Base-by-base conservation (phyloP, 2,888 invertebrate species). In the Ormia ochracea region DNA sequence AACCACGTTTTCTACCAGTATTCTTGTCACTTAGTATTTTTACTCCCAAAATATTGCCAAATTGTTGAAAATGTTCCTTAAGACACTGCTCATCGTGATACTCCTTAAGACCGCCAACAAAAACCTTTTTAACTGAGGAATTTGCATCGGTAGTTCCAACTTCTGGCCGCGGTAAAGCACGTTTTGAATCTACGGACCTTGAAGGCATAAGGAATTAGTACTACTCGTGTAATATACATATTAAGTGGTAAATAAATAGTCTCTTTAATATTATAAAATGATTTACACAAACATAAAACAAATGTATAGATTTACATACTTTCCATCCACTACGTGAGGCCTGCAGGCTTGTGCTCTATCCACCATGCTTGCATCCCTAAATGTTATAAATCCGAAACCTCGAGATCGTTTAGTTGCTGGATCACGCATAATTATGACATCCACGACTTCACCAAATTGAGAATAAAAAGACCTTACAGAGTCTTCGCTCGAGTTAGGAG, bases 311-410 rank as follows among this genome's bases (percentile, higher is more conserved):
- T 10, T 9, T 19, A 19, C 10, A 41, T 87, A 92, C 92, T 92
- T 92, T 82, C 85, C 85, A 76, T 88, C 88, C 68, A 88, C 84
- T 38, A 82, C 81, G 41, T 88, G 89, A 1, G 88, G 88, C 36
- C 87, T 84, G 0, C 86, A 83, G 12, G 79, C 72, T 69, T 89
- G 89, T 4, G 88, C 88, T 66, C 85, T 85, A 23, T 89, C 88
- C 6, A 88, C 87, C 59, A 87, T 82, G 6, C 77, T 78, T 4
- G 84, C 33, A n/a, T 85, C 85, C 3, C 83, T 80, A 70, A 82
- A 88, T 41, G 88, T 88, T 6, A 88, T 85, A 61, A 88, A 88
- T 1, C 89, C 88, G 72, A 88, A 88, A 31, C 88, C 88, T 17
- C 88, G 84, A 0, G 88, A 89, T 45, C 88, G 86, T 72, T 87